Conservation (phyloP, 1,140 invertebrate genomes). For the Heliothis virescens region DNA sequence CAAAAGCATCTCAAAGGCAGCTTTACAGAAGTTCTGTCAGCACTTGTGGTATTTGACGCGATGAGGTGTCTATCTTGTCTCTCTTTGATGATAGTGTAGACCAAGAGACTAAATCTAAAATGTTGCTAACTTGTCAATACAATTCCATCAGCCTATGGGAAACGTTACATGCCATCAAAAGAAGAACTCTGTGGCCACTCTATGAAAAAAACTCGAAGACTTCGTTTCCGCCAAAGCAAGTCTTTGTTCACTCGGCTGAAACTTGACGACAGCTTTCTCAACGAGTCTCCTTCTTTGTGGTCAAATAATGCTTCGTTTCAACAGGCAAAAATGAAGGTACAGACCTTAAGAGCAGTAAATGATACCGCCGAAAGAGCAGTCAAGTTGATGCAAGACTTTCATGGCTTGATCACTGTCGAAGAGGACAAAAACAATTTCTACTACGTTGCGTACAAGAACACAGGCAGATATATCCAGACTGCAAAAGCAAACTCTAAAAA, state of each 20-base stretch:
- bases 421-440: slow-evolving; percentile 68
- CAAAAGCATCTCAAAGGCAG: slow-evolving; percentile 18
- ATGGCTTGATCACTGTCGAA: slow-evolving; percentile 55
- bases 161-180: no score
- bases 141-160: not conserved
- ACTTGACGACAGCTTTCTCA: slow-evolving; percentile 8
- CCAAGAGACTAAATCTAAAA: slow-evolving; percentile 39
- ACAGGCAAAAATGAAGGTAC: no score
- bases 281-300: slow-evolving; percentile 1
- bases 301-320: not conserved
- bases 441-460: slow-evolving; percentile 64
- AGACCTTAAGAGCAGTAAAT: no score
- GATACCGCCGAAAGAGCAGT: slow-evolving; percentile 46
- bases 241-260: no score
- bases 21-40: not conserved
- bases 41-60: slow-evolving; percentile 21
- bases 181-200: no score
- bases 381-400: slow-evolving; percentile 73
- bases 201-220: no score
- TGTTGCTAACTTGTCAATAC: not conserved
- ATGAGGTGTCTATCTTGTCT: slow-evolving; percentile 1
- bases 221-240: no score
- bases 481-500: slow-evolving; percentile 60
- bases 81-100: slow-evolving; percentile 7
- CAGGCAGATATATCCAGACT: slow-evolving; percentile 60